Base-by-base conservation (phyloP, 2,797 vertebrate genomes). In the Falco peregrinus region DNA sequence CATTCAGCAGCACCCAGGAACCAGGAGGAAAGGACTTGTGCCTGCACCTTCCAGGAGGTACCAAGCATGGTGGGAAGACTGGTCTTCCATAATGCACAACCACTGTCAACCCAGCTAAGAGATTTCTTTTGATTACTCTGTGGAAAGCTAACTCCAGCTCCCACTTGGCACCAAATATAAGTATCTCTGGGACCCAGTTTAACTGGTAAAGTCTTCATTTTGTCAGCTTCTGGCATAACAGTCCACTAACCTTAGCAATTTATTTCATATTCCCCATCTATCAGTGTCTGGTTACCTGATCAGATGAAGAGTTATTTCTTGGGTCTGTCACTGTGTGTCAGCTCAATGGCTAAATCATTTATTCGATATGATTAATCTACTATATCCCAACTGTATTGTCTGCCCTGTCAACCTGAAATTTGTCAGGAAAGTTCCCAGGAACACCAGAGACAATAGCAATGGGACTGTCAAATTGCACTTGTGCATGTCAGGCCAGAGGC, bases 261-360 rank as follows among this genome's bases (percentile, higher is more conserved):
- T 84, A 70, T 85, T 41, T 60, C 51, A 70, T 39, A 84, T 50
- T 47, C 17, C 26, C 71, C 57, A 89, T 96, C 90, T 61, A 87
- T 97, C 93, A 95, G 39, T 92, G 69, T 63, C 90, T 73, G 26
- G 26, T 43, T 67, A 84, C 82, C 82, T 86, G 89, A 94, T 63
- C 54, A 95, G 94, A 96, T 53, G 63, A 93, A 75, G 84, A 93
- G 73, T 86, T 95, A 96, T 93, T 96, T 87, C 92, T 87, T 33
- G 11, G 9, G 69, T 81, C 76, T 96, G 84, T 92, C 90, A 68
- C 82, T 73, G 13, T 24, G 29, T 79, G 69, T 79, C 92, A 94
- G 82, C 76, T 95, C 82, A 67, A 71, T 1, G 1, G 70, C 76
- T 89, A 93, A 73, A 95, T 64, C 82, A 77, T 87, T 96, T 87